Conservation (phyloP, 2,113 vertebrate species). For the Nothobranchius furzeri region DNA sequence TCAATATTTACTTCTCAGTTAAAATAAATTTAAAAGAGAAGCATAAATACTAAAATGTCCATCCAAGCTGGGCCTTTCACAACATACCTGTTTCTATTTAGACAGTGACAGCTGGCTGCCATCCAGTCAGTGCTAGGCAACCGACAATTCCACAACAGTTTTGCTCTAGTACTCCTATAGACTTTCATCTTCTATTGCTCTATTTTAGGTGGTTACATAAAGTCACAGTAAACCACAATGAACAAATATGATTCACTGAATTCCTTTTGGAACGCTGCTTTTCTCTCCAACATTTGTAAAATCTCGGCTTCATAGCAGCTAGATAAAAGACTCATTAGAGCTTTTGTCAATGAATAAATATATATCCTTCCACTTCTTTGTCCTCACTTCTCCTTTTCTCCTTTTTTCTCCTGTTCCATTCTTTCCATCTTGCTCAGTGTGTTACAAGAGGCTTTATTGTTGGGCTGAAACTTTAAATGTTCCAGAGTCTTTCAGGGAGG, state of each 20-base stretch:
- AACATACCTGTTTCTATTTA: constrained; percentile 25
- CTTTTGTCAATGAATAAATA: constrained; percentile 50
- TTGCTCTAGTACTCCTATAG: constrained; percentile 14
- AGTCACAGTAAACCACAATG: constrained; percentile 35
- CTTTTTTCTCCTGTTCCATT: constrained; percentile 12
- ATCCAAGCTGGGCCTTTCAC: too few relatives aligned
- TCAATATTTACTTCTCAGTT: constrained; percentile 9
- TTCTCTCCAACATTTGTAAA: constrained; percentile 26
- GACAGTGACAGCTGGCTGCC: constrained; percentile 46
- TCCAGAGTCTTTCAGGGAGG: constrained; percentile 42
- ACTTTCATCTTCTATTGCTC: constrained; percentile 27
- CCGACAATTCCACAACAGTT: constrained; percentile 19
- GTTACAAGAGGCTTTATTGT: constrained; percentile 42
- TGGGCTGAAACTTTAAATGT: constrained; percentile 40
- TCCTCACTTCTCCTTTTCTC: constrained; percentile 3
- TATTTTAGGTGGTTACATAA: constrained; percentile 40
- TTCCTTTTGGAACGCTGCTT: constrained; percentile 38
- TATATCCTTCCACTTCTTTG: constrained; percentile 5
- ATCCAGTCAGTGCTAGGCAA: constrained; percentile 29
- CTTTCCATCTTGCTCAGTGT: constrained; percentile 15
- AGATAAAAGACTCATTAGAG: constrained; percentile 42
- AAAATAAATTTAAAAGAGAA: neutral
- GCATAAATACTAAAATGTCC: too few relatives aligned
- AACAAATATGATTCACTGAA: constrained; percentile 29
- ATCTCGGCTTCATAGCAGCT: constrained; percentile 47